Evolutionary conservation across 2,797 vertebrate species (phyloP), one percentile per base, ranked within the genome.

Genomic region (Channa striata): DNA sequence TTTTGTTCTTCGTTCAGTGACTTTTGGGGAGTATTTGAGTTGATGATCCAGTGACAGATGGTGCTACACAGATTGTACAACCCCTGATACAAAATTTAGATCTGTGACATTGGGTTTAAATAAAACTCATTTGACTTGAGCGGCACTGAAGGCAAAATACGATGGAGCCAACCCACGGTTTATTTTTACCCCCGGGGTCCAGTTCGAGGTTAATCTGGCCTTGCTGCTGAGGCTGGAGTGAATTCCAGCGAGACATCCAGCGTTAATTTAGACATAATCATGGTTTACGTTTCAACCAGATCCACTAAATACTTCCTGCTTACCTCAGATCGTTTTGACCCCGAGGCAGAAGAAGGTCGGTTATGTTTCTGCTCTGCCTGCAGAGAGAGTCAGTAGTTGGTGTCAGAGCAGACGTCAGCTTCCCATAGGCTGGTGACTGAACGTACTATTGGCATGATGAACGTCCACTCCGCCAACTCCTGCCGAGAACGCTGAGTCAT

Each of bases 401-500:
- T 71, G 85, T 90, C 74, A 88, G 74, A 81, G 78, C 76, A 53
- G 72, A 76, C 61, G 52, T 72, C 70, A 56, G 71, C 79, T 62
- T 86, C 49, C 64, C 56, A 75, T 71, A 72, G 59, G 78, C 70
- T 50, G 48, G 72, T n/a, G 42, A 49, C 72, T 43, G 64, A 47
- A 46, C 2, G 34, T 68, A 33, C 72, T 58, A 19, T 16, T 60
- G 74, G 53, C 6, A 77, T 75, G 88, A 92, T 81, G 79, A 82
- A 91, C 84, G 72, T 76, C 64, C 49, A 43, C 79, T 65, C 73
- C 82, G 86, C 79, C 74, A 77, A 57, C 63, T 83, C 81, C 58
- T 19, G 73, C 80, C 50, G 72, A 84, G 68, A 84, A 72, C 2
- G 89, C 89, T 91, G 90, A 92, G 80, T 93, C 92, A 91, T 83